Evolutionary conservation across 2,113 vertebrate species (phyloP).

Genomic region (Reinhardtius hippoglossoides): DNA sequence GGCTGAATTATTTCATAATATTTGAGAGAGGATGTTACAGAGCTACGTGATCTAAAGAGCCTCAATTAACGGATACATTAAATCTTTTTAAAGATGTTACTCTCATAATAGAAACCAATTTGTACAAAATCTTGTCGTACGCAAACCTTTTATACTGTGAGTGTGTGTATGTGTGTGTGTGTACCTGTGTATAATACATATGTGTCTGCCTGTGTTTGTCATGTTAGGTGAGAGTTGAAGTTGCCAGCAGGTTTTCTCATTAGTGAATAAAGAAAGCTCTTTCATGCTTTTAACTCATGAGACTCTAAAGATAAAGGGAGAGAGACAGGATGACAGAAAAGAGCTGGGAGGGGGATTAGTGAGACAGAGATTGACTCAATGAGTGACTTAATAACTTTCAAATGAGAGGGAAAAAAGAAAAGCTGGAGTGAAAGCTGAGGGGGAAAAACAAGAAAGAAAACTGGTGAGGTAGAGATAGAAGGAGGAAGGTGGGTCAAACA

Average conservation of each 20-base stretch:
- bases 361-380: slow-evolving; percentile 45
- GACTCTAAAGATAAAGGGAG: slow-evolving; percentile 54
- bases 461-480: slow-evolving; percentile 17
- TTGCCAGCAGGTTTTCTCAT: slow-evolving; percentile 65
- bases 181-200: background rate
- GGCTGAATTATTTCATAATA: slow-evolving; percentile 30
- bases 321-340: slow-evolving; percentile 59
- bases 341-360: slow-evolving; percentile 40
- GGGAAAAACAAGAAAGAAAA: slow-evolving; percentile 22
- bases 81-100: slow-evolving; percentile 14
- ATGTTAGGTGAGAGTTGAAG: slow-evolving; percentile 46
- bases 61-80: slow-evolving; percentile 15
- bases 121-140: background rate
- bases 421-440: slow-evolving; percentile 17
- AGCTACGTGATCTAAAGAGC: slow-evolving; percentile 23
- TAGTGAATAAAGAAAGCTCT: slow-evolving; percentile 55
- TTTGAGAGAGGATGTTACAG: slow-evolving; percentile 9
- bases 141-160: background rate
- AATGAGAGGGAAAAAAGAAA: slow-evolving; percentile 28
- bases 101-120: slow-evolving; percentile 8
- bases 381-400: slow-evolving; percentile 55
- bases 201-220: slow-evolving; percentile 40
- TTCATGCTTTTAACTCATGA: slow-evolving; percentile 58
- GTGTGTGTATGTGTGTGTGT: slow-evolving; percentile 10
- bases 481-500: slow-evolving; percentile 45